Evolutionary conservation across 2,113 vertebrate species (phyloP), one percentile per base, ranked within the genome.

Genomic region (Mesembrinibis cayennensis): DNA sequence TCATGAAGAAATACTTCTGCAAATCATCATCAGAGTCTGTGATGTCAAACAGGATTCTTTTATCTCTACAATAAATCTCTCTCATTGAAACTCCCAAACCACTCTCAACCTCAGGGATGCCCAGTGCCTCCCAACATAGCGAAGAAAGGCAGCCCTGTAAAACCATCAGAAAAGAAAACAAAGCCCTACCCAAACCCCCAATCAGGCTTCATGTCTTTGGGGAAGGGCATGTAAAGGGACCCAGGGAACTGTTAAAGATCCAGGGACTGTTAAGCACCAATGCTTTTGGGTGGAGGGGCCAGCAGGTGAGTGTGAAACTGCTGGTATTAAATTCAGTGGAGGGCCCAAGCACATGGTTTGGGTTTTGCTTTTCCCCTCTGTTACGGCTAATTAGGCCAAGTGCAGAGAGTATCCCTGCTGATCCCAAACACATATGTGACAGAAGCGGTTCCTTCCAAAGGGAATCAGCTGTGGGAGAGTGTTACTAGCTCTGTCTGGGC

Each of bases 311-410:
- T 15, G 55, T 52, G 67, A 87, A 92, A 47, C 59, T 40, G 67
- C 36, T 94, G 0, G 0, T 56, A 66, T 87, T 86, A 20, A 82
- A 22, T 6, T 86, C 40, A 77, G 84, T 69, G 34, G 53, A 81
- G 61, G 50, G 22, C 45, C 42, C 50, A 56, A 47, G 76, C 72
- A 47, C 27, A 40, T 32, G 80, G 73, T 81, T 85, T 76, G 95
- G 80, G 82, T 93, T 95, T 96, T 90, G 38, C 44, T 89, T 67
- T 92, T 25, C 15, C 5, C 7, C 40, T 88, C 62, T 16, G 6
- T 63, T 93, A 92, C 36, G 85, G 58, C 42, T 82, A 72, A 87
- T 91, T 94, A 95, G 93, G 66, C 84, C 94, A 92, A 94, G 78
- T 66, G 84, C 92, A 72, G 82, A 53, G 42, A 59, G 53, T 52